phyloP scores from a whole-genome alignment of 2,888 invertebrate species.

The Rhaphigaster nebulosa region DNA sequence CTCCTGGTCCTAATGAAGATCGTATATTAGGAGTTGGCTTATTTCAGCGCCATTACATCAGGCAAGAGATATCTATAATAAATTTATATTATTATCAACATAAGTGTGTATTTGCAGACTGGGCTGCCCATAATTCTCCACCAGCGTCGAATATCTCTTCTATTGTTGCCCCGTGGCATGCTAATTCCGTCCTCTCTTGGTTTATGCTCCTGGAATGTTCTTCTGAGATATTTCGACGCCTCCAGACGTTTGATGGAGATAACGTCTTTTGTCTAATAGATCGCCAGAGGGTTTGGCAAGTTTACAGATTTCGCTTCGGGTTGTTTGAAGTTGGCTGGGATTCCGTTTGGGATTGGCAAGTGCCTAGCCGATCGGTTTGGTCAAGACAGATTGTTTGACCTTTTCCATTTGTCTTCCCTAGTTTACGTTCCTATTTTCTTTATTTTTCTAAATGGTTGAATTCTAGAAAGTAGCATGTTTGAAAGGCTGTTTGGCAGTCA shows the following conservation, averaged over 20 bases:
- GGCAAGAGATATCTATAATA: not conserved
- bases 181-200: slow-evolving; percentile 19
- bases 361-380: not conserved
- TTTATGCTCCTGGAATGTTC: slow-evolving; percentile 46
- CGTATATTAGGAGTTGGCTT: slow-evolving; percentile 21
- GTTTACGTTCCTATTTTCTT: not conserved
- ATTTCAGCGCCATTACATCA: slow-evolving; percentile 20
- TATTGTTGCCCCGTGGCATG: slow-evolving; percentile 4
- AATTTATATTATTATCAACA: slow-evolving; percentile 34
- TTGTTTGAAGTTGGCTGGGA: slow-evolving; percentile 35
- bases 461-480: slow-evolving; percentile 18
- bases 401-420: slow-evolving; percentile 25
- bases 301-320: not conserved
- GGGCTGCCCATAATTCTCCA: not conserved
- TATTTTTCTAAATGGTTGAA: not conserved
- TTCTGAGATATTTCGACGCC: slow-evolving; percentile 9
- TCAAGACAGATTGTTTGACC: slow-evolving; percentile 18
- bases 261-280: slow-evolving; percentile 29
- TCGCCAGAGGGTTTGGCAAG: slow-evolving; percentile 3
- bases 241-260: slow-evolving; percentile 36
- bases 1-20: not conserved
- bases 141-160: slow-evolving; percentile 29
- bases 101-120: not conserved
- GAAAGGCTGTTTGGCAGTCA: slow-evolving; percentile 1
- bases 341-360: not conserved